Base-by-base conservation (phyloP, 92 coral and sea anemone species). In the Porites rus region DNA sequence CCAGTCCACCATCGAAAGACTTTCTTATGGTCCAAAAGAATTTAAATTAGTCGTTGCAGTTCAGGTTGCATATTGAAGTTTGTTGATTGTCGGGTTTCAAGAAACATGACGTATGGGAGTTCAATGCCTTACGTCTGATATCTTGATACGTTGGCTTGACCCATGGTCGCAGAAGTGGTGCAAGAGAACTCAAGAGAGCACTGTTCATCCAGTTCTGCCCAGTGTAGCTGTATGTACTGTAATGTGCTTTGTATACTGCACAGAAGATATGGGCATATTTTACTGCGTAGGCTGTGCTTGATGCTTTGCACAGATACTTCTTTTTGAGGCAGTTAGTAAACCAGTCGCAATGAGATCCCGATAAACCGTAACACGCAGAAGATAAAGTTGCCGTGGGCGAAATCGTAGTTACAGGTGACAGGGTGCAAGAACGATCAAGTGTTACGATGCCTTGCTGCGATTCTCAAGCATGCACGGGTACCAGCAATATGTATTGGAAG, bases 401-500 rank as follows among this genome's bases (percentile, higher is more conserved):
- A 13, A 54, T 54, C 12, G 60, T 54, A 54, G 60, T 54, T 54
- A 54, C 60, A 54, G 60, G 60, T 54, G 60, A 54, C 60, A 13
- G 60, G 11, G 10, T 54, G 14, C 60, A 54, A 7, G 60, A 54
- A 54, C 60, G 9, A 13, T 54, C 60, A 2, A 10, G 7, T 10
- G 60, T 54, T 54, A 54, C 60, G 17, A 6, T 0, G n/a, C 24
- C 51, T 79, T 89, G 76, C 20, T 18, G 65, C 92, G 87, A 12
- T 70, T 88, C 46, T 94, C 97, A 20, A 89, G 8, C 97, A 94
- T 94, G 70, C 94, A 94, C 78, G 83, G 86, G 76, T 86, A 91
- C 82, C 83, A 91, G 64, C 97, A 94, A 74, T 91, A 94, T 10
- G 59, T 79, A 10, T 74, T 60, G 1, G 68, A 6, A 6, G 77